Percentiles rank a stretch among this genome's conserved stretches.
Evolutionary conservation across 1,140 invertebrate genomes (phyloP).

Genomic region (Bicyclus anynana): DNA sequence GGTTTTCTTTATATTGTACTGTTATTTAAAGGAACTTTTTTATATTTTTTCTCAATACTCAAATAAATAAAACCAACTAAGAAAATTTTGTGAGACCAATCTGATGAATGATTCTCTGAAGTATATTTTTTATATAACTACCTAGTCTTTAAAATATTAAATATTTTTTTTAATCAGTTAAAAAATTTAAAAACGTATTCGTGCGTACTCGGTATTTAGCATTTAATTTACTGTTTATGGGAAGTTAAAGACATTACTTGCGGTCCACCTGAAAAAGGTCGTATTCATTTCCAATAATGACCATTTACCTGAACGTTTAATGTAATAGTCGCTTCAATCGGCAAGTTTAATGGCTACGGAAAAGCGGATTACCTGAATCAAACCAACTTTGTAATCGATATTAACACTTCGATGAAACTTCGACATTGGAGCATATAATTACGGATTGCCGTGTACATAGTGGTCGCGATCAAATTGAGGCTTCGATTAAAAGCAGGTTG

Average conservation of each 20-base stretch:
- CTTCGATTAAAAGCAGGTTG: background rate
- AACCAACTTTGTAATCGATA: slow-evolving; percentile 28
- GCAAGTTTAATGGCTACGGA: slow-evolving; percentile 32
- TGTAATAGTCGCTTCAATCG: slow-evolving; percentile 34
- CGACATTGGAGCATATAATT: slow-evolving; percentile 24
- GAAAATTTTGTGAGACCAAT: no score
- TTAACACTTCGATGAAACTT: slow-evolving; percentile 29
- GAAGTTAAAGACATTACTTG: background rate
- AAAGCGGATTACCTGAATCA: slow-evolving; percentile 9
- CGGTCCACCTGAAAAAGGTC: background rate
- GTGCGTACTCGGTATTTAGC: no score
- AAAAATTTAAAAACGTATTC: no score
- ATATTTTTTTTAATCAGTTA: no score
- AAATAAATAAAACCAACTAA: no score
- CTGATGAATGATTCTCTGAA: no score
- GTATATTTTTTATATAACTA: no score
- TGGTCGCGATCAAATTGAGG: background rate
- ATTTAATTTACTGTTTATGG: background rate
- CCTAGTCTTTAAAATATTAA: no score
- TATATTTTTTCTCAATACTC: no score
- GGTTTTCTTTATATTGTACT: background rate
- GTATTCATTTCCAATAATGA: background rate
- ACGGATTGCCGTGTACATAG: slow-evolving; percentile 1
- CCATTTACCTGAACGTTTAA: slow-evolving; percentile 43
- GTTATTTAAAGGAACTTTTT: no score